Evolutionary conservation across 1,140 invertebrate species (phyloP), one percentile per base, ranked within the genome.

Genomic region (Acyrthosiphon pisum): DNA sequence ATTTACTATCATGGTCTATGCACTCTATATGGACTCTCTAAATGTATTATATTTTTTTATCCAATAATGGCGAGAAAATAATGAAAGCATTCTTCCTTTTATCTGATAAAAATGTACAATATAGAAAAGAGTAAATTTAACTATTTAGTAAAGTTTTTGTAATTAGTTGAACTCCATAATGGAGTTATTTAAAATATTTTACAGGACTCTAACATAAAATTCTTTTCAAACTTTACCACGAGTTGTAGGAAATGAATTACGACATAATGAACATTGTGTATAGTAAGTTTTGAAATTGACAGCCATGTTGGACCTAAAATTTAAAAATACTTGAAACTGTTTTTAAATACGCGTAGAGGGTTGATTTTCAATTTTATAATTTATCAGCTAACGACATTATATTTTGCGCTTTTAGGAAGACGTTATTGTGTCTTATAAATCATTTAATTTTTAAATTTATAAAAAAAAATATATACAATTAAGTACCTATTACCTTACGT

Each of bases 151-250:
- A 89, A 89, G 35, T 53, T 89, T 53, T 56, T 30, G 88, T 56
- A 56, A 89, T 37, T 89, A 89, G 53, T 89, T 89, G 88, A 89
- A 56, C 88, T 89, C 48, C 41, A 89, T 89, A 89, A 89, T 56
- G 9, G 50, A 89, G 88, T 89, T 89, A 89, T 89, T 89, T 89
- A 56, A 89, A 89, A 89, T 89, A 89, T 53, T 88, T 56, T 56
- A 56, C 4, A 56, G 23, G 88, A 37, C 35, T 35, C n/a, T 48
- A 48, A 87, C 30, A 48, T 53, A 89, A 89, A 89, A 89, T 89
- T 89, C 88, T 53, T 37, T 89, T 56, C 26, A 56, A 56, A 89
- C 88, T 89, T 89, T 89, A 56, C 35, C 20, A 37, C 50, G 50
- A 53, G 88, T 89, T 89, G 53, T 89, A 56, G 50, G 48, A 56